Percentiles rank a stretch among this genome's conserved stretches.
phyloP scores from a whole-genome alignment of 2,797 vertebrate species.

The Monodelphis domestica region DNA sequence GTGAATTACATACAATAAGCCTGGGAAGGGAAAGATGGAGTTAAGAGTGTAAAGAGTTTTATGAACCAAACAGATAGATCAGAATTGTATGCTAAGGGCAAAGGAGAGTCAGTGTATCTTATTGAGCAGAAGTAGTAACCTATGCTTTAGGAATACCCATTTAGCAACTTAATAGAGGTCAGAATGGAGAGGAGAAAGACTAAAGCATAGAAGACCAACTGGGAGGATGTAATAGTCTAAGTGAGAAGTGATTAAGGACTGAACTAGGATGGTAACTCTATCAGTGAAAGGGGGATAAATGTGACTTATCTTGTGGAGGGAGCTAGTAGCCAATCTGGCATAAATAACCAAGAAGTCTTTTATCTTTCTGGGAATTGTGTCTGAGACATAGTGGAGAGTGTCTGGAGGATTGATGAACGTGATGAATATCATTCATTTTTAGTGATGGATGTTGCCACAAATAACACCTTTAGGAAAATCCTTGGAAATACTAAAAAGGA shows the following conservation, averaged over 20 bases:
- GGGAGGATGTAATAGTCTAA: not conserved
- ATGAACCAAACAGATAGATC: not conserved
- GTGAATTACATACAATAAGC: not conserved
- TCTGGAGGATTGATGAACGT: not conserved
- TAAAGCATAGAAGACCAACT: not conserved
- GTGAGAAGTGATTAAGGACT: not conserved
- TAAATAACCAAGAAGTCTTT: not conserved
- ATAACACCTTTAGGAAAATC: not conserved
- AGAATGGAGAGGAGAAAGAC: not conserved
- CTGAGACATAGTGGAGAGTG: not conserved
- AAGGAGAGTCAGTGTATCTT: not conserved
- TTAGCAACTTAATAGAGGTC: not conserved
- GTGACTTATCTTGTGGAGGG: not conserved
- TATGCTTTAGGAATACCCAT: not conserved
- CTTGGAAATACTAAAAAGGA: not conserved
- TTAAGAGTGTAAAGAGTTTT: not conserved
- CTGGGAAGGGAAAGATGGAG: not conserved
- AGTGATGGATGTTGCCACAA: not conserved
- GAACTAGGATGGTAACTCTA: not conserved
- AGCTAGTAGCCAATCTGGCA: not conserved
- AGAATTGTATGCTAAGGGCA: not conserved
- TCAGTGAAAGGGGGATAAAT: not conserved
- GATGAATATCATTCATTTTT: not conserved
- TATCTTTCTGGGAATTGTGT: not conserved
- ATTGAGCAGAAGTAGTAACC: not conserved